Percentiles rank a stretch among this genome's conserved stretches.
Conservation (phyloP, 2,888 invertebrate genomes). For the Andrena camellia region DNA sequence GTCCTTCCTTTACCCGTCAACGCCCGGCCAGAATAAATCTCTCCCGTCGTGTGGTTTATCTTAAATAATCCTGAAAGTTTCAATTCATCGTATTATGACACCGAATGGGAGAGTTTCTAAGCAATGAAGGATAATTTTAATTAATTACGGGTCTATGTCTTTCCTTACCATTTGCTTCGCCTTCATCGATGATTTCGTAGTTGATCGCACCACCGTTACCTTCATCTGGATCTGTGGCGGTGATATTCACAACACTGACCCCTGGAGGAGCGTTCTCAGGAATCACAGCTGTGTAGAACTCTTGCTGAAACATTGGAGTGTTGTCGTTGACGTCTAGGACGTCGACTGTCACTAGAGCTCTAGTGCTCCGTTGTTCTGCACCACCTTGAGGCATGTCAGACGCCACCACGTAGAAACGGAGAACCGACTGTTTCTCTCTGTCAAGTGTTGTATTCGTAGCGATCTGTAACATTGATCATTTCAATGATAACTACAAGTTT, state of each 20-base stretch:
- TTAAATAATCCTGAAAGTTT: slow-evolving; percentile 87
- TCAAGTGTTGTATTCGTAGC: slow-evolving; percentile 90
- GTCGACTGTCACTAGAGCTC: slow-evolving; percentile 89
- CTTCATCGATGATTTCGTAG: slow-evolving; percentile 91
- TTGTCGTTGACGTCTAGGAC: slow-evolving; percentile 93
- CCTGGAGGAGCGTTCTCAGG: slow-evolving; percentile 91
- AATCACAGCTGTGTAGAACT: slow-evolving; percentile 90
- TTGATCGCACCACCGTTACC: slow-evolving; percentile 90
- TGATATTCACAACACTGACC: slow-evolving; percentile 89
- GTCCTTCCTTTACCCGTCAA: slow-evolving; percentile 92
- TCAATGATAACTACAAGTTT: neutral
- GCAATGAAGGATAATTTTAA: neutral
- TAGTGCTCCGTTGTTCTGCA: slow-evolving; percentile 89
- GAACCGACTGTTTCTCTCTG: slow-evolving; percentile 90
- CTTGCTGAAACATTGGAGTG: slow-evolving; percentile 89
- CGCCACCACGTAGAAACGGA: slow-evolving; percentile 90
- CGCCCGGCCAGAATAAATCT: slow-evolving; percentile 88
- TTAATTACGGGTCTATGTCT: neutral
- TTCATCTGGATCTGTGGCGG: slow-evolving; percentile 92
- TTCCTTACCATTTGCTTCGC: slow-evolving; percentile 89
- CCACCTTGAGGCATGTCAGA: slow-evolving; percentile 91
- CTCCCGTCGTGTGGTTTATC: slow-evolving; percentile 89
- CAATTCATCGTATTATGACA: neutral
- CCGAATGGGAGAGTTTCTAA: neutral
- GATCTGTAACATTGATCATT: slow-evolving; percentile 81